Conservation (phyloP, 2,113 vertebrate genomes). For the Trogon surrucura region DNA sequence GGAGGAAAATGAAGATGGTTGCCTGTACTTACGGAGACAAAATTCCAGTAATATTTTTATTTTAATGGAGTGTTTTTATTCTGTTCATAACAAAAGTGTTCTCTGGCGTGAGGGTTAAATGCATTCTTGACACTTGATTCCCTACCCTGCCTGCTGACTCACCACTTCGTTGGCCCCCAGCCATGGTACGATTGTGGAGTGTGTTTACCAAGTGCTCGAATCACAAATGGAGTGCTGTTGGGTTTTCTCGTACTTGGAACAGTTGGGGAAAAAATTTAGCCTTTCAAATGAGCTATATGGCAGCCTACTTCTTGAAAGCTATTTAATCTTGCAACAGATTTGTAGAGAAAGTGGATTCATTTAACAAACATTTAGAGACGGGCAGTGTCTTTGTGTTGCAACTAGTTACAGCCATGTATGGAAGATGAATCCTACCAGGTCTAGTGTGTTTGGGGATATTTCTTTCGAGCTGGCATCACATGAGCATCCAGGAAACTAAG, state of each 20-base stretch:
- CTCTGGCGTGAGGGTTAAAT: constrained; percentile 47
- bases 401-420: neutral
- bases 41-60: neutral
- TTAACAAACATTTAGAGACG: neutral
- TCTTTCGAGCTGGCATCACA: neutral
- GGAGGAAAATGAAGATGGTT: neutral
- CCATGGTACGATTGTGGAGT: neutral
- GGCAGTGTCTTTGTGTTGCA: neutral
- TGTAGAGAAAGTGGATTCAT: neutral
- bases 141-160: constrained; percentile 51
- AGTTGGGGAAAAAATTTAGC: neutral
- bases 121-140: constrained; percentile 42
- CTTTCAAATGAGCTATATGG: neutral
- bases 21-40: neutral
- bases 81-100: neutral
- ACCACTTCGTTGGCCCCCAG: constrained; percentile 45
- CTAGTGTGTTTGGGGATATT: neutral
- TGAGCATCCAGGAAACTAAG: neutral
- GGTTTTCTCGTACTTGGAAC: neutral
- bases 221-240: neutral
- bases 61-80: neutral
- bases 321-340: neutral
- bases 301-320: neutral
- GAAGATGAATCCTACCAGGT: neutral
- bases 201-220: constrained; percentile 28